These are phyloP conservation scores for Penaeus indicus DNA, from an alignment of 1,140 invertebrate species.

Conservation along the genomic window DNA sequence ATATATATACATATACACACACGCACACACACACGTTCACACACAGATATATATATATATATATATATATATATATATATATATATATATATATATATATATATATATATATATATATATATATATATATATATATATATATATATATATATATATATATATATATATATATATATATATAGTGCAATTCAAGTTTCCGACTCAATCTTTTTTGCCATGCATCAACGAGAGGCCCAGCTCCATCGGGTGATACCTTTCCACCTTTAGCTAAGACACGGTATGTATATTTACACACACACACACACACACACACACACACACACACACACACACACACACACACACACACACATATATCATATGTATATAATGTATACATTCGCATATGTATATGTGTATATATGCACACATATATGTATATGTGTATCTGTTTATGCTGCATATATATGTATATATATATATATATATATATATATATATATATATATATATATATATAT, in stretches of 20 bases:
- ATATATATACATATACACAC: background rate
- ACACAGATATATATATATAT: background rate
- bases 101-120: background rate
- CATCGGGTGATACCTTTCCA: background rate
- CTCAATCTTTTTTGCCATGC: background rate
- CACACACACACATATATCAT: background rate
- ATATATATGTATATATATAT: background rate
- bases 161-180: background rate
- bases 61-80: background rate
- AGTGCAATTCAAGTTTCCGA: background rate
- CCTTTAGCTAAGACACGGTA: background rate
- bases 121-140: background rate
- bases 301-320: background rate
- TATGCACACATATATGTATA: background rate
- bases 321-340: conserved; percentile 5
- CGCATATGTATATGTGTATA: conserved; percentile 7
- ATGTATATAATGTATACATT: conserved; percentile 5
- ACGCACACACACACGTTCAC: background rate
- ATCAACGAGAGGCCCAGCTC: background rate
- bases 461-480: background rate
- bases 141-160: background rate
- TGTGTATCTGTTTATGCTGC: background rate
- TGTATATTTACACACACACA: background rate
- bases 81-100: background rate
- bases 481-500: conserved; percentile 35